phyloP scores from a whole-genome alignment of 2,888 invertebrate genomes.

The Perithous albicinctus region DNA sequence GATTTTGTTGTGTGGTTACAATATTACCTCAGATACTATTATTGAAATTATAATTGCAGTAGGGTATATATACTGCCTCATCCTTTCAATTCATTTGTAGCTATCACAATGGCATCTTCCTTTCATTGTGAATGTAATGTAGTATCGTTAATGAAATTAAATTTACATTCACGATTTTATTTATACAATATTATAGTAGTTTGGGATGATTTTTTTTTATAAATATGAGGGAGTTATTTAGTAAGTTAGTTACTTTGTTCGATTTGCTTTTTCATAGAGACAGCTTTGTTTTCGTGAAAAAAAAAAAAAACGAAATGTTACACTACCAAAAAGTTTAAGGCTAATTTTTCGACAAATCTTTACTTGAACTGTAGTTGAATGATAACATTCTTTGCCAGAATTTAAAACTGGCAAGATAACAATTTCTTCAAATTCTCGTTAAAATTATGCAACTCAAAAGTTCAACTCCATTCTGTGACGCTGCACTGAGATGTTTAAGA shows the following conservation, averaged over 20 bases:
- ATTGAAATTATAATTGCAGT: constrained; percentile 15
- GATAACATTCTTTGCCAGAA: neutral
- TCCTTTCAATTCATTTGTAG: too few species aligned
- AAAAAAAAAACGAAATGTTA: too few species aligned
- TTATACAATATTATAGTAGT: neutral
- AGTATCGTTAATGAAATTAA: neutral
- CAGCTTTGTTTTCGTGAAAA: too few species aligned
- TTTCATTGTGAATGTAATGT: neutral
- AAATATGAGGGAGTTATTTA: too few species aligned
- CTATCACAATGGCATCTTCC: neutral
- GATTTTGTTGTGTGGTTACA: constrained; percentile 26
- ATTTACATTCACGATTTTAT: neutral
- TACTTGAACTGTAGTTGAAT: neutral
- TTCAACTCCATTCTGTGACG: neutral
- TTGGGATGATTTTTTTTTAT: neutral
- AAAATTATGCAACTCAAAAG: constrained; percentile 9
- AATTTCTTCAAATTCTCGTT: constrained; percentile 1
- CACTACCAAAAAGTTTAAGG: too few species aligned
- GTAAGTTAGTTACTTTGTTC: too few species aligned
- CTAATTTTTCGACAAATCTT: too few species aligned
- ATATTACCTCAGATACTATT: constrained; percentile 16
- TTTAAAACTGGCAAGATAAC: neutral
- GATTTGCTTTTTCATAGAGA: too few species aligned
- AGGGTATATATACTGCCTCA: neutral
- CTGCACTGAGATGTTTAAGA: constrained; percentile 1